These are phyloP conservation scores for Chaenogobius annularis DNA, from an alignment of 2,113 vertebrate species.

Conservation along the genomic window DNA sequence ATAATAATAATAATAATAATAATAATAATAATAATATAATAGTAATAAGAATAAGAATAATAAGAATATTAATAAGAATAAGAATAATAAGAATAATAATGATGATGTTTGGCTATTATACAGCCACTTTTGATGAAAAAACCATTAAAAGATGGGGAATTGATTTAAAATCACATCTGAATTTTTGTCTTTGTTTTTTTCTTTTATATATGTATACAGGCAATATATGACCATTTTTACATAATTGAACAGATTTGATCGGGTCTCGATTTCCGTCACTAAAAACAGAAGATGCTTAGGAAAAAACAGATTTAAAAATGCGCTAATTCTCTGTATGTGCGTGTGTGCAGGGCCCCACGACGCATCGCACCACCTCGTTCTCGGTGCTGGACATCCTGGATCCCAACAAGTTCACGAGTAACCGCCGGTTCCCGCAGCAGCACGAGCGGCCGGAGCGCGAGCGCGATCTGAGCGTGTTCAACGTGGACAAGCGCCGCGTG, in stretches of 20 bases:
- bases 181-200: no score
- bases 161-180: no score
- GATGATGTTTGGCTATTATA: background rate
- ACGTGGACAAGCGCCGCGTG: conserved; percentile 57
- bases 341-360: conserved; percentile 50
- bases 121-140: background rate
- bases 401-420: conserved; percentile 95
- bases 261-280: background rate
- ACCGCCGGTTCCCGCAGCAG: conserved; percentile 41
- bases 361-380: conserved; percentile 92
- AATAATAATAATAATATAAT: conserved; percentile 1
- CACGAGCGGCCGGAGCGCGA: conserved; percentile 73
- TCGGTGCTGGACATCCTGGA: conserved; percentile 97
- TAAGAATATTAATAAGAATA: no score
- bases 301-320: no score
- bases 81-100: background rate
- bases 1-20: background rate
- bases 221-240: no score
- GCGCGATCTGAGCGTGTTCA: conserved; percentile 57
- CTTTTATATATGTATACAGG: no score
- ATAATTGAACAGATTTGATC: no score
- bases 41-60: no score
- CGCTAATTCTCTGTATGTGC: background rate
- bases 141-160: no score
- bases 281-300: background rate